Evolutionary conservation across 2,888 invertebrate genomes (phyloP).

Genomic region (Stomorhina lunata): DNA sequence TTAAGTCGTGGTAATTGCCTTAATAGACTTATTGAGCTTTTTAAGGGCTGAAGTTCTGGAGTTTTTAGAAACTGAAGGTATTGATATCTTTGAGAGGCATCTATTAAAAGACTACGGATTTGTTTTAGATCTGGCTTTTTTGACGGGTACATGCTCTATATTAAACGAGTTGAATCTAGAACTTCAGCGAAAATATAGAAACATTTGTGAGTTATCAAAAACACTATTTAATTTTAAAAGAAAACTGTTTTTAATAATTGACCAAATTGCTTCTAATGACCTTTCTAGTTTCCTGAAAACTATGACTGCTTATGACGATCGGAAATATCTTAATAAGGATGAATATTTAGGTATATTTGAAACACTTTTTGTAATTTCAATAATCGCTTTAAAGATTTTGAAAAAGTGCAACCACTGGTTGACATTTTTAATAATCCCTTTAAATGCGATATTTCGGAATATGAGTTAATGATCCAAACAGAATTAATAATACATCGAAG

Average conservation of each 20-base stretch:
- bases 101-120: neutral
- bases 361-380: neutral
- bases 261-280: neutral
- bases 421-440: conserved; percentile 9
- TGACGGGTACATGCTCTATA: neutral
- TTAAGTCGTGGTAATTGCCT: too few relatives aligned
- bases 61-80: conserved; percentile 8
- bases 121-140: conserved; percentile 14
- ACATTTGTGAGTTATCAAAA: too few relatives aligned
- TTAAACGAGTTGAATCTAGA: neutral
- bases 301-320: neutral
- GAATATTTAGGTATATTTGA: neutral
- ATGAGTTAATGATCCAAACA: neutral
- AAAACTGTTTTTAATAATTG: neutral
- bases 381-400: neutral
- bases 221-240: conserved; percentile 7
- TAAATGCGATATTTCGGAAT: conserved; percentile 3
- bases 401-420: neutral
- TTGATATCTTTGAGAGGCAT: neutral
- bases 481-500: neutral
- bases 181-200: neutral
- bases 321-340: neutral
- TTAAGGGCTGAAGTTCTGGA: neutral
- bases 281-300: conserved; percentile 10
- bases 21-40: conserved; percentile 9